phyloP scores from a whole-genome alignment of 2,888 invertebrate species.

The Eupithecia inturbata region DNA sequence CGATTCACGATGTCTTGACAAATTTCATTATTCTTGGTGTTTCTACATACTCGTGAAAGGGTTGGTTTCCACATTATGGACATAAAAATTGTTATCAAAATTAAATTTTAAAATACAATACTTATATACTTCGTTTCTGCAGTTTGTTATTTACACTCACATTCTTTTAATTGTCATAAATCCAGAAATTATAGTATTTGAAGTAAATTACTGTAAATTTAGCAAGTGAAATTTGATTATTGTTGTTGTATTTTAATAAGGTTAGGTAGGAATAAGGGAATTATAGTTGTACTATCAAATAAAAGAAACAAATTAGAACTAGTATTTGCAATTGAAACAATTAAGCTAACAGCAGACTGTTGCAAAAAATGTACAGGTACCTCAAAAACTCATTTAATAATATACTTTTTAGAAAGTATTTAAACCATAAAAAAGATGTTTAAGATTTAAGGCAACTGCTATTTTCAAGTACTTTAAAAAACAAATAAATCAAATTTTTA shows the following conservation, averaged over 20 bases:
- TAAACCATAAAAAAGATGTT: conserved; percentile 36
- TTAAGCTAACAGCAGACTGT: no score
- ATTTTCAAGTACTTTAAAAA: conserved; percentile 17
- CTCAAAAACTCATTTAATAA: no score
- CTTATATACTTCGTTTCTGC: conserved; percentile 8
- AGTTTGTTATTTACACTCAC: conserved; percentile 51
- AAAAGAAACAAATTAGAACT: no score
- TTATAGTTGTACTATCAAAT: no score
- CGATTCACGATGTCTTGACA: not conserved
- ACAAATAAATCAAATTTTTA: conserved; percentile 13
- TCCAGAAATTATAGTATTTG: conserved; percentile 50
- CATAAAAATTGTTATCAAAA: not conserved
- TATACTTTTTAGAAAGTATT: no score
- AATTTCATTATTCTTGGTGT: not conserved
- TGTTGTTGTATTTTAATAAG: not conserved
- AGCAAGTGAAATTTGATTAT: not conserved
- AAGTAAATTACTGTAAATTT: conserved; percentile 59
- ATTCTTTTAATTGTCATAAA: conserved; percentile 55
- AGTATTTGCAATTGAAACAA: no score
- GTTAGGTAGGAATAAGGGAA: no score
- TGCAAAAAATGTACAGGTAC: no score
- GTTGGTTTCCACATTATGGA: not conserved
- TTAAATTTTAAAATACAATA: not conserved
- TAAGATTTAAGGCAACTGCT: conserved; percentile 25
- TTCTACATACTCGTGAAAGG: not conserved